Percentiles rank a stretch among this genome's conserved stretches.
These are phyloP conservation scores for Heliconius himera DNA, from an alignment of 1,140 invertebrate species.

Conservation along the genomic window DNA sequence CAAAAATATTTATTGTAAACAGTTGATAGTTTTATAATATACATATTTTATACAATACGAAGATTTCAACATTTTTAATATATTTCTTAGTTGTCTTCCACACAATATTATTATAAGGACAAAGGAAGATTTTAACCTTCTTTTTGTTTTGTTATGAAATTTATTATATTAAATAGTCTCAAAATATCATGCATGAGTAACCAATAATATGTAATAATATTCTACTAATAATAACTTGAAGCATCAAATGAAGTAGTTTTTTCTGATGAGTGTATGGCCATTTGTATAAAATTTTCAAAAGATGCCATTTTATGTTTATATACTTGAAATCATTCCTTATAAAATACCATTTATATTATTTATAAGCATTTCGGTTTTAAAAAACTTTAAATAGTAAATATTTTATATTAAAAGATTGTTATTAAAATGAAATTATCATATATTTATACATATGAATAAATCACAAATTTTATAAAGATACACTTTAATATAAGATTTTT, in stretches of 20 bases:
- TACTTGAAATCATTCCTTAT: too few species aligned
- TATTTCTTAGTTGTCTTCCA: not conserved
- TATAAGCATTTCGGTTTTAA: too few species aligned
- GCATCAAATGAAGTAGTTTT: too few species aligned
- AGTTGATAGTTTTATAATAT: not conserved
- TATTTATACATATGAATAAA: slow-evolving; percentile 15
- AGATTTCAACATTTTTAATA: not conserved
- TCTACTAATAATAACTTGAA: too few species aligned
- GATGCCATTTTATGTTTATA: too few species aligned
- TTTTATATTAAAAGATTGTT: not conserved
- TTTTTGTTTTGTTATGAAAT: too few species aligned
- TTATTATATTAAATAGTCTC: too few species aligned
- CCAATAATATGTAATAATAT: too few species aligned
- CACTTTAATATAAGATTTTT: not conserved
- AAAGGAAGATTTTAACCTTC: not conserved
- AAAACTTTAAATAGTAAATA: not conserved
- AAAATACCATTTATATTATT: too few species aligned
- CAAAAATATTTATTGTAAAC: not conserved
- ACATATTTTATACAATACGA: not conserved
- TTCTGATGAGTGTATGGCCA: too few species aligned
- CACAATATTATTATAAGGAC: not conserved
- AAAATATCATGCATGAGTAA: too few species aligned
- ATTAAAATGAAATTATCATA: slow-evolving; percentile 11
- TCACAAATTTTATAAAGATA: slow-evolving; percentile 3
- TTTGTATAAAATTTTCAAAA: too few species aligned